These are phyloP conservation scores for Tylochromis polylepis DNA, from an alignment of 2,113 vertebrate species.

Conservation along the genomic window DNA sequence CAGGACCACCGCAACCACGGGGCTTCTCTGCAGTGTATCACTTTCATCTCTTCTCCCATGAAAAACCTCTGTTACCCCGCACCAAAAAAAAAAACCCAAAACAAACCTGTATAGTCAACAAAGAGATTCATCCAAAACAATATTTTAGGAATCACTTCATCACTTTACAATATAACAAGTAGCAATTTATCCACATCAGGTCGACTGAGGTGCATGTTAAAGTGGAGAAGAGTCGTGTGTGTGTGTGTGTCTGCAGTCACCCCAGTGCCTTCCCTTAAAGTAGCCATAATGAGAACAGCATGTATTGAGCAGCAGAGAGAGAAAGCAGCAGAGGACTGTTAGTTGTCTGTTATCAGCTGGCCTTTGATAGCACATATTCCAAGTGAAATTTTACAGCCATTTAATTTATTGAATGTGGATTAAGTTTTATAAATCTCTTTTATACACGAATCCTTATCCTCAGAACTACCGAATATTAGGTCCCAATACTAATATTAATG, in stretches of 20 bases:
- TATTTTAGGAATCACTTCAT: background rate
- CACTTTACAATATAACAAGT: background rate
- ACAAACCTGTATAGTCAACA: background rate
- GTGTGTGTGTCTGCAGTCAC: background rate
- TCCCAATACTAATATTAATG: background rate
- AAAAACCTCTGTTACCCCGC: background rate
- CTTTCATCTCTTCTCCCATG: background rate
- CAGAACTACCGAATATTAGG: background rate
- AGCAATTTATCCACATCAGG: background rate
- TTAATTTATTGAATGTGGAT: background rate
- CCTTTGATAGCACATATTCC: background rate
- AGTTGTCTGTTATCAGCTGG: background rate
- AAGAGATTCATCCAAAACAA: constrained; percentile 2
- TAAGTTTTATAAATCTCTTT: background rate
- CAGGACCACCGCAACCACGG: constrained; percentile 3
- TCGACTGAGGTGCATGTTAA: background rate
- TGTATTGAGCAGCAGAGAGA: constrained; percentile 11
- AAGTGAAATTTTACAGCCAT: background rate
- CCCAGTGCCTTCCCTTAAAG: background rate
- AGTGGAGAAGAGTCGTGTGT: background rate
- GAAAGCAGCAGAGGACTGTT: background rate
- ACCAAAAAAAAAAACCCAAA: rapidly evolving
- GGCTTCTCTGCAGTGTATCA: background rate
- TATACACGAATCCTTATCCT: background rate
- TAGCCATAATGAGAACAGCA: constrained; percentile 52